Base-by-base conservation (phyloP, 2,797 vertebrate species). In the Neoniphon sammara region DNA sequence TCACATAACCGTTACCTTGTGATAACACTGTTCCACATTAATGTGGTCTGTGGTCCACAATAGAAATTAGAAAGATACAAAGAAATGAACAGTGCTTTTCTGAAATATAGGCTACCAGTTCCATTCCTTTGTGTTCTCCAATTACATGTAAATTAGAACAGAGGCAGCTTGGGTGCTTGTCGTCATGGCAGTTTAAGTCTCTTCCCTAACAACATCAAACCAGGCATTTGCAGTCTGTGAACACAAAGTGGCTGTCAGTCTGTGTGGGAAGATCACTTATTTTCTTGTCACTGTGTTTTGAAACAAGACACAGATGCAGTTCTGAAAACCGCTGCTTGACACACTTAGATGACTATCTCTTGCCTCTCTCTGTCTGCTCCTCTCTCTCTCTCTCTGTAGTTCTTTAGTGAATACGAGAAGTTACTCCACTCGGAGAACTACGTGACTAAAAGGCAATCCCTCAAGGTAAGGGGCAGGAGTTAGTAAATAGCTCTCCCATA, bases 381-480 rank as follows among this genome's bases (percentile, higher is more conserved):
- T 14, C 7, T 78, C 47, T 82, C 34, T 69, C 46, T 59, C 30
- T 66, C 30, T 61, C 56, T 85, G 5, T 23, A 98, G 97, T 98
- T 98, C 93, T 98, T 98, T 91, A 98, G 95, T 91, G 97, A 98
- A 92, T 98, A 98, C 75, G 97, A 98, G 92, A 98, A 98, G 91
- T 91, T 98, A 76, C 97, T 98, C 86, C 97, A 98, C 94, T 98
- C 97, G 5, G 97, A 98, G 96, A 98, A 98, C 91, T 98, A 98
- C 0, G 97, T 98, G 93, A 98, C 97, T 76, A 98, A 98, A 90
- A 93, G 97, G 78, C 97, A 98, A 94, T 98, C 97, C 53, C 94
- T 98, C 82, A 98, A 98, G 96, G 97, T 98, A 95, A 92, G 89
- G 14, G 4, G 7, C 21, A 17, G 0, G 42, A 63, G 34, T 77